Evolutionary conservation across 2,113 vertebrate genomes (phyloP).

Genomic region (Harpagus bidentatus): DNA sequence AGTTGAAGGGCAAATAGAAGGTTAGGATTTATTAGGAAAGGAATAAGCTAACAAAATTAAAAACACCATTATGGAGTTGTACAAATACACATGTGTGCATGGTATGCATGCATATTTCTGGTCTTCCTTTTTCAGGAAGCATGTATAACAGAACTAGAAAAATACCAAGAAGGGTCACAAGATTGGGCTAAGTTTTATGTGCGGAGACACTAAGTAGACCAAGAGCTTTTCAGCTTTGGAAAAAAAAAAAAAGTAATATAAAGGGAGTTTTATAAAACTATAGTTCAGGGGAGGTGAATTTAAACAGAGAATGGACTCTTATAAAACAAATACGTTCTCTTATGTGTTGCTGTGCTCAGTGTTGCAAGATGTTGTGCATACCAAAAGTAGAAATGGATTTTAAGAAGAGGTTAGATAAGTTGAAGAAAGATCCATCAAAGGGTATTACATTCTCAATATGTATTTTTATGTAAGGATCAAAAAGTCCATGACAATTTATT

Average conservation of each 20-base stretch:
- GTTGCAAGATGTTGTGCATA: not conserved
- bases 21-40: slow-evolving; percentile 6
- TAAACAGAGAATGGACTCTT: not conserved
- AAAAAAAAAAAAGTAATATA: not conserved
- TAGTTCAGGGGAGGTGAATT: not conserved
- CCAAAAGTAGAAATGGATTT: not conserved
- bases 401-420: not conserved
- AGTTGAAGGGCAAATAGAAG: not conserved
- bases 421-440: not conserved
- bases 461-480: not conserved
- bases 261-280: not conserved
- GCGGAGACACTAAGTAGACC: not conserved
- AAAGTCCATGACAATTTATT: not conserved
- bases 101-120: not conserved
- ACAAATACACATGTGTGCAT: not conserved
- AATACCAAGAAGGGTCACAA: not conserved
- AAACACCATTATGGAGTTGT: not conserved
- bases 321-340: rapidly evolving
- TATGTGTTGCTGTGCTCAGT: not conserved
- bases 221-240: not conserved
- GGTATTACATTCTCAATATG: not conserved
- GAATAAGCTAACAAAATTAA: not conserved
- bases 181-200: not conserved
- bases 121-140: not conserved
- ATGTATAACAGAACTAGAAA: not conserved